Evolutionary conservation across 2,113 vertebrate species (phyloP).

Genomic region (Motacilla tschutschensis): DNA sequence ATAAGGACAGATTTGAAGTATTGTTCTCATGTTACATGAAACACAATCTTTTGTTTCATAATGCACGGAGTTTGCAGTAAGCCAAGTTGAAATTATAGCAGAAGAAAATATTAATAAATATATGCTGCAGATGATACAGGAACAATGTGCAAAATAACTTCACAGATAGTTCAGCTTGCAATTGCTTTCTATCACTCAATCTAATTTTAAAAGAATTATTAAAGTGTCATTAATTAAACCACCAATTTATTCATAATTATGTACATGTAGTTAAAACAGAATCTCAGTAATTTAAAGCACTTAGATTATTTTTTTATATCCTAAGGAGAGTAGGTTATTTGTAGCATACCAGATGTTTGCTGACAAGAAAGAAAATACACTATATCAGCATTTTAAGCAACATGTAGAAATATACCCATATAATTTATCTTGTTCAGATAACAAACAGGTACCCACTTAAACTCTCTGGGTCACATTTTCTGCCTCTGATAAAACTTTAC

Average conservation of each 20-base stretch:
- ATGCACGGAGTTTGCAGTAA: background rate
- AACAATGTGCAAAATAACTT: background rate
- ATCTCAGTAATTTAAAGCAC: background rate
- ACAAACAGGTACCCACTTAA: background rate
- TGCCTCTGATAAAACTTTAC: background rate
- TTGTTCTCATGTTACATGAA: background rate
- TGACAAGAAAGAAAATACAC: background rate
- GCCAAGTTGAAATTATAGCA: background rate
- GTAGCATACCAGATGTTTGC: background rate
- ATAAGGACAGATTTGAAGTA: background rate
- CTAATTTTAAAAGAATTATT: background rate
- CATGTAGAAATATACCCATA: background rate
- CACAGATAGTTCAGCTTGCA: background rate
- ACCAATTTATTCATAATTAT: background rate
- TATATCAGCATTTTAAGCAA: background rate
- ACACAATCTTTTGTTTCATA: background rate
- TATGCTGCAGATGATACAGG: background rate
- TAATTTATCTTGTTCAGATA: background rate
- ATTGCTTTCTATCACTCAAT: background rate
- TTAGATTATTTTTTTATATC: background rate
- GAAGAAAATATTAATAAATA: background rate
- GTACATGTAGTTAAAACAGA: background rate
- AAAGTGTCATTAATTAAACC: background rate
- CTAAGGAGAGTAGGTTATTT: background rate
- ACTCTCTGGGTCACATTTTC: background rate